Conservation (phyloP, 2,113 vertebrate species). For the Nestor notabilis region DNA sequence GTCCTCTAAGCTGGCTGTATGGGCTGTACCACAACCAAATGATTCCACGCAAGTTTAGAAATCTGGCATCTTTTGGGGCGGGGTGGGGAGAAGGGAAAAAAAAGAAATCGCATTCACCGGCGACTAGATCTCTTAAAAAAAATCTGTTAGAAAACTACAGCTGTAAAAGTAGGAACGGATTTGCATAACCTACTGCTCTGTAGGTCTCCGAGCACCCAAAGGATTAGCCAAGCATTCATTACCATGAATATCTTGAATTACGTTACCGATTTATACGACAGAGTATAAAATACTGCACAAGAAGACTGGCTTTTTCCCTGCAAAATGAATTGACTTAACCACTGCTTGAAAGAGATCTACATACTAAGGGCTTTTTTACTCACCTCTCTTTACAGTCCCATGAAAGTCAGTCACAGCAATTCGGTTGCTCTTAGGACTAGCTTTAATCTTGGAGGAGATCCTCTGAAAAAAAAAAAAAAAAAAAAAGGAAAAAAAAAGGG, state of each 20-base stretch:
- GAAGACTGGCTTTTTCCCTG: constrained; percentile 16
- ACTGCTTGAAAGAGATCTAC: constrained; percentile 64
- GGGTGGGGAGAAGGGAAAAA: background rate
- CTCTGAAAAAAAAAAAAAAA: constrained; percentile 39
- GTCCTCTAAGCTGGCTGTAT: background rate
- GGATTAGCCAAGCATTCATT: constrained; percentile 73
- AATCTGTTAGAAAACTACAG: constrained; percentile 60
- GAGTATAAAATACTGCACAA: constrained; percentile 64
- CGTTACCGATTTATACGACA: constrained; percentile 71
- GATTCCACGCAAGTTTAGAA: constrained; percentile 38
- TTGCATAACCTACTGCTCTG: constrained; percentile 73
- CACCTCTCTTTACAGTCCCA: constrained; percentile 74
- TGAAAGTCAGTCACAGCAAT: constrained; percentile 71
- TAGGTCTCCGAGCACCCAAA: constrained; percentile 64
- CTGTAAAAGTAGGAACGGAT: constrained; percentile 70
- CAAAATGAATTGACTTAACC: constrained; percentile 63
- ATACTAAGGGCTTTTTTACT: constrained; percentile 72
- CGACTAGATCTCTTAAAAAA: constrained; percentile 9
- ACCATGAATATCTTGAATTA: constrained; percentile 68
- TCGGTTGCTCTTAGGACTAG: constrained; percentile 59
- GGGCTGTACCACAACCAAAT: background rate
- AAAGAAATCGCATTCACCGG: background rate
- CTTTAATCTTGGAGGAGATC: constrained; percentile 76
- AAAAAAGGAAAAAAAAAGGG: background rate
- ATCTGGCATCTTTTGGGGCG: background rate